Base-by-base conservation (phyloP, 2,888 invertebrate genomes). In the Axea sp. region DNA sequence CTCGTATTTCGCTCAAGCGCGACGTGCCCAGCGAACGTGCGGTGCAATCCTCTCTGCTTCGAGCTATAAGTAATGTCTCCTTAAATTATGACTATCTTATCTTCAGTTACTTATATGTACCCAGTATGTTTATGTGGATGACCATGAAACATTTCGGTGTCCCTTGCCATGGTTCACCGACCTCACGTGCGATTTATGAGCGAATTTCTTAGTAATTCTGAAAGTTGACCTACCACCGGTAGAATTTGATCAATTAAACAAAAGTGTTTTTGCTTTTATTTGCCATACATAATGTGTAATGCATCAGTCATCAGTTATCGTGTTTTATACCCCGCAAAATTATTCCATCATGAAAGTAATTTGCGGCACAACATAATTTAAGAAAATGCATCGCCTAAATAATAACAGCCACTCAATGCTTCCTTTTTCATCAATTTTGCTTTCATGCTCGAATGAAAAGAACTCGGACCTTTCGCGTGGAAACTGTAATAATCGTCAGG, bases 11-110 rank as follows among this genome's bases (percentile, higher is more conserved):
- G 75, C 75, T 17, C 35, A 64, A 64, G 60, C 53, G 62, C 30
- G 73, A 74, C 71, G 74, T 76, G 77, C 26, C 51, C 73, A 60
- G 74, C 73, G 72, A 75, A 57, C 69, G 43, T 57, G 65, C 64
- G 47, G 69, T 77, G 64, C 78, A 68, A 73, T 67, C 74, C 77
- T 77, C 74, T 72, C 62, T 41, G 73, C 74, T 76, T 67, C 49
- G 62, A 79, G 78, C 79, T 73, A 78, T 83, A 81, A 82, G 79
- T 80, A 81, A 81, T 80, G 78, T 80, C 80, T 77, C 80, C 79
- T 79, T 81, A 82, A 84, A 82, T 84, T 85, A 83, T 81, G 79
- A 79, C 79, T 81, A 82, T 82, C 82, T 86, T 83, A 85, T 83
- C 84, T 80, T 72, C 73, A 77, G 78, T 82, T 80, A 82, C 81